Evolutionary conservation across 2,113 vertebrate species (phyloP), one percentile per base, ranked within the genome.

Genomic region (Rhodinocichla rosea): DNA sequence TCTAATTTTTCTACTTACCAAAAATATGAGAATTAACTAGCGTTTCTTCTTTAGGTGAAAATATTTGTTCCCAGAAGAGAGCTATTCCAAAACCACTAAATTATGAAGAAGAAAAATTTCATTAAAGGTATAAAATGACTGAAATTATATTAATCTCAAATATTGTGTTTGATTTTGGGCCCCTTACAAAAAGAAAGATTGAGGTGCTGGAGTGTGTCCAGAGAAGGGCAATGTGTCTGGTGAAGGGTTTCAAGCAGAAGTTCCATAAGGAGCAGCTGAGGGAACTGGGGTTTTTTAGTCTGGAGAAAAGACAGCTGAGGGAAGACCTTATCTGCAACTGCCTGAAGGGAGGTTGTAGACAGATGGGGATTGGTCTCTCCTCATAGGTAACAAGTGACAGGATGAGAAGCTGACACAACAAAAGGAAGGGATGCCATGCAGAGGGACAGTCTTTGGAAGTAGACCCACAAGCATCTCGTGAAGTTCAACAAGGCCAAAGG

Each of bases 351-450:
- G 17, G 13, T 4, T 45, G 27, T 32, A 44, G 11, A 16, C 22
- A 32, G 16, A 32, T 16, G 3, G 20, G 6, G 12, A 19, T 18
- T 1, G 0, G 6, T 49, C 13, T 65, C 15, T 49, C 10, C 35
- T 65, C 20, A 15, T 11, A 35, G 1, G 1, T 26, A 59, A 42
- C 10, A 30, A 65, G 16, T 9, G 13, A 50, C 21, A 32, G 42
- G 32, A 67, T 35, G 59, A 47, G n/a, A 55, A 55, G n/a, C 7
- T 57, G 52, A 35, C 6, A 40, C 11, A 47, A 40, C 15, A 42
- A 42, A 76, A 50, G 35, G 42, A 67, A 35, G 13, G 4, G 24
- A 40, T n/a, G 19, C 10, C 8, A 57, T 19, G 7, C n/a, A 59
- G 53, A 23, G 19, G 15, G 9, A 40, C 13, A 24, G 7, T 26